phyloP scores from a whole-genome alignment of 2,113 vertebrate species.

The Heterotis niloticus region DNA sequence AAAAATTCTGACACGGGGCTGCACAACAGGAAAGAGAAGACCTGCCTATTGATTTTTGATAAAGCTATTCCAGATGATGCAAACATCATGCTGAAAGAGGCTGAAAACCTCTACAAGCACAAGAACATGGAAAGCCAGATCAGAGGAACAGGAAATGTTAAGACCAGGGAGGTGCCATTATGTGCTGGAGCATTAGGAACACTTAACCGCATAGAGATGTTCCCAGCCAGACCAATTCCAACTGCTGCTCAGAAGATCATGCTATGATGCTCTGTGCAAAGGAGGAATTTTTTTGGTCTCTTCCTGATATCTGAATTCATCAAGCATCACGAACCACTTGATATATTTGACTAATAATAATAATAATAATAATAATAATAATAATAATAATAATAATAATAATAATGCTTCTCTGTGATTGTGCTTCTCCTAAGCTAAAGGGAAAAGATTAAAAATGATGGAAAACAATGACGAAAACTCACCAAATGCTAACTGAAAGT shows the following conservation, averaged over 20 bases:
- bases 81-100: background rate
- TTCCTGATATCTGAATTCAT: background rate
- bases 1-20: background rate
- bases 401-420: too few relatives aligned
- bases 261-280: background rate
- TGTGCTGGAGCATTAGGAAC: background rate
- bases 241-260: background rate
- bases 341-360: too few relatives aligned
- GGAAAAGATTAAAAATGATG: too few relatives aligned
- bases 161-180: background rate
- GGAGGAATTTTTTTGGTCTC: constrained; percentile 10
- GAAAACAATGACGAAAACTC: too few relatives aligned
- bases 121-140: background rate
- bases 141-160: background rate
- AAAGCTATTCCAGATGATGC: background rate
- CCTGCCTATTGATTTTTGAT: background rate
- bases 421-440: too few relatives aligned
- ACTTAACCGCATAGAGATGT: background rate
- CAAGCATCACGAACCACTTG: too few relatives aligned
- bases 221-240: background rate
- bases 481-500: too few relatives aligned
- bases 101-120: background rate
- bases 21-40: background rate
- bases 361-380: too few relatives aligned
- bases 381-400: too few relatives aligned